These are phyloP conservation scores for Troides aeacus DNA, from an alignment of 2,888 invertebrate species.

Conservation along the genomic window DNA sequence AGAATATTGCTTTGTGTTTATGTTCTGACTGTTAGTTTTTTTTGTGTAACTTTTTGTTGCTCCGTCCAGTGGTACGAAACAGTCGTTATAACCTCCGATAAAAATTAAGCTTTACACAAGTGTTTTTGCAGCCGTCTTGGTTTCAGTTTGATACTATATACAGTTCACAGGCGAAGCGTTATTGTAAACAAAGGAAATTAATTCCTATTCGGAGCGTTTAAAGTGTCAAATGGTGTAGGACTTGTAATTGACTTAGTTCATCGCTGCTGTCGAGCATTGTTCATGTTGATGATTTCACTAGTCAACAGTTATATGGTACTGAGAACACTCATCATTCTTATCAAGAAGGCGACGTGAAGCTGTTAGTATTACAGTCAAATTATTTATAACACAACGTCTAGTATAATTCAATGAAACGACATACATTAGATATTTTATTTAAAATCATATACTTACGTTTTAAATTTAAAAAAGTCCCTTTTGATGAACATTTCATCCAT, in stretches of 20 bases:
- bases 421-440: not conserved
- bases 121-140: slow-evolving; percentile 14
- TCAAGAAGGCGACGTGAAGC: slow-evolving; percentile 20
- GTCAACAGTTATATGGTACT: slow-evolving; percentile 37
- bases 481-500: no score
- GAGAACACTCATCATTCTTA: slow-evolving; percentile 34
- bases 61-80: slow-evolving; percentile 11
- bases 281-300: slow-evolving; percentile 50
- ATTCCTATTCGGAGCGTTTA: slow-evolving; percentile 1
- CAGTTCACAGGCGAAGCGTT: not conserved
- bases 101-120: slow-evolving; percentile 15
- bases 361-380: not conserved
- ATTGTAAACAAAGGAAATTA: slow-evolving; percentile 11
- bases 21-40: no score
- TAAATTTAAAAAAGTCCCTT: no score
- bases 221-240: slow-evolving; percentile 1
- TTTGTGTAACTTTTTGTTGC: not conserved
- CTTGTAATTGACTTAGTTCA: slow-evolving; percentile 3
- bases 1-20: no score
- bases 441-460: not conserved
- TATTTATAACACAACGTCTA: not conserved
- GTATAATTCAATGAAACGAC: not conserved
- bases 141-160: slow-evolving; percentile 6
- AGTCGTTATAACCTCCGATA: slow-evolving; percentile 8
- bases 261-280: slow-evolving; percentile 8